These are phyloP conservation scores for Portevinia maculata DNA, from an alignment of 2,888 invertebrate species.

Conservation along the genomic window DNA sequence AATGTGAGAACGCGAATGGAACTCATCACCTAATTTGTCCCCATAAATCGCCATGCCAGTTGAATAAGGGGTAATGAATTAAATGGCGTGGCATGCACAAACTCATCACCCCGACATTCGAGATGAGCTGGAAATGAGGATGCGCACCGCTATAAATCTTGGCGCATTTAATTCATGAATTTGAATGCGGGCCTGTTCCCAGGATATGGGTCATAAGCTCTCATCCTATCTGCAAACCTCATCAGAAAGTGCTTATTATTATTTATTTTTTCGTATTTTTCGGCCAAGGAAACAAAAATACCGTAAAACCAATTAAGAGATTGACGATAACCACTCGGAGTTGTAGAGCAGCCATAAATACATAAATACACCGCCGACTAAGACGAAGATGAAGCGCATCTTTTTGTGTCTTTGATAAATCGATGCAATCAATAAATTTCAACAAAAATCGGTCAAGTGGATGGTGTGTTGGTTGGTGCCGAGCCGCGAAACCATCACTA, in stretches of 20 bases:
- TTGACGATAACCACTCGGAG: slow-evolving; percentile 69
- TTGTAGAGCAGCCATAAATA: slow-evolving; percentile 36
- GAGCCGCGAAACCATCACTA: slow-evolving; percentile 37
- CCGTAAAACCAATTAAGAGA: slow-evolving; percentile 74
- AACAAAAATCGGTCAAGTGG: slow-evolving; percentile 74
- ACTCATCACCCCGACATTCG: slow-evolving; percentile 51
- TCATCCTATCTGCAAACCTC: slow-evolving; percentile 60
- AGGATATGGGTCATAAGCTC: slow-evolving; percentile 72
- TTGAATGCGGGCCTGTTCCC: slow-evolving; percentile 55
- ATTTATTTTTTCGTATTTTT: slow-evolving; percentile 22
- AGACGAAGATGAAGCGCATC: slow-evolving; percentile 73
- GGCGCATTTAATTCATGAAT: slow-evolving; percentile 69
- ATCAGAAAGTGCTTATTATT: slow-evolving; percentile 69
- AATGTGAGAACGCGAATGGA: slow-evolving; percentile 48
- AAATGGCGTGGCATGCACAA: neutral
- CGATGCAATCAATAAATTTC: slow-evolving; percentile 75
- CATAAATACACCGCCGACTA: slow-evolving; percentile 27
- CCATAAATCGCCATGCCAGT: slow-evolving; percentile 55
- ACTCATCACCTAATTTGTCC: slow-evolving; percentile 72
- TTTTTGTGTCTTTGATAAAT: slow-evolving; percentile 74
- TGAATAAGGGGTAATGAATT: slow-evolving; percentile 8
- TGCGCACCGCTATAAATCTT: slow-evolving; percentile 70
- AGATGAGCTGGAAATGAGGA: slow-evolving; percentile 42
- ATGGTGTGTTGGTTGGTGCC: neutral
- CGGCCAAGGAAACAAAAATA: slow-evolving; percentile 57